A percentile compares a stretch with the other conserved stretches of the same genome.
These are phyloP conservation scores for Brachionus calyciflorus DNA, from an alignment of 1,140 invertebrate genomes.

Conservation along the genomic window DNA sequence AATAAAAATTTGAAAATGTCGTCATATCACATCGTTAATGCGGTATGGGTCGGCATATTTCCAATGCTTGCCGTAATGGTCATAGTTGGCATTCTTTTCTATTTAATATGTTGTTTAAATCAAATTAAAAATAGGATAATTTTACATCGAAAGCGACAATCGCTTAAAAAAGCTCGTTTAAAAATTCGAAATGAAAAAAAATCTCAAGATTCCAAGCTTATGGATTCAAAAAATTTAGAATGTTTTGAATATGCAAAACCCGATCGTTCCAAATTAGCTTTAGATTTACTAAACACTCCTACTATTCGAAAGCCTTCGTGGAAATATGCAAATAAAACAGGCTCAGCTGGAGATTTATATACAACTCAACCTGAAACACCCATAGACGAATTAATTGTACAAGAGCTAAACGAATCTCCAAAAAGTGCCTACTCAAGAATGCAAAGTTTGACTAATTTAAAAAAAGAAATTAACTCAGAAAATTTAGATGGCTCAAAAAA, in stretches of 20 bases:
- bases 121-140: slow-evolving; percentile 29
- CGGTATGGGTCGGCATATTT: slow-evolving; percentile 44
- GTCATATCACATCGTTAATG: slow-evolving; percentile 44
- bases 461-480: neutral
- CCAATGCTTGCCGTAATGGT: slow-evolving; percentile 37
- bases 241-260: neutral
- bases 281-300: neutral
- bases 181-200: neutral
- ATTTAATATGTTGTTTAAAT: slow-evolving; percentile 44
- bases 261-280: neutral
- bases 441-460: slow-evolving; percentile 7
- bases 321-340: neutral
- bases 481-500: neutral
- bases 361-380: slow-evolving; percentile 3
- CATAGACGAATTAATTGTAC: neutral
- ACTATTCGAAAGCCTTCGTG: too few species aligned
- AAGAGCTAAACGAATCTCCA: slow-evolving; percentile 23
- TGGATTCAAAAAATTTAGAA: neutral
- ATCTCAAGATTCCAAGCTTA: neutral
- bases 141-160: neutral
- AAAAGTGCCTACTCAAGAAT: slow-evolving; percentile 20
- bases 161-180: neutral
- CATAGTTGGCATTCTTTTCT: slow-evolving; percentile 26
- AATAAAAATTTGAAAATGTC: slow-evolving; percentile 9
- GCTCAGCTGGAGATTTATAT: slow-evolving; percentile 8